phyloP scores from a whole-genome alignment of 2,888 invertebrate genomes.

The Acholoe squamosa region DNA sequence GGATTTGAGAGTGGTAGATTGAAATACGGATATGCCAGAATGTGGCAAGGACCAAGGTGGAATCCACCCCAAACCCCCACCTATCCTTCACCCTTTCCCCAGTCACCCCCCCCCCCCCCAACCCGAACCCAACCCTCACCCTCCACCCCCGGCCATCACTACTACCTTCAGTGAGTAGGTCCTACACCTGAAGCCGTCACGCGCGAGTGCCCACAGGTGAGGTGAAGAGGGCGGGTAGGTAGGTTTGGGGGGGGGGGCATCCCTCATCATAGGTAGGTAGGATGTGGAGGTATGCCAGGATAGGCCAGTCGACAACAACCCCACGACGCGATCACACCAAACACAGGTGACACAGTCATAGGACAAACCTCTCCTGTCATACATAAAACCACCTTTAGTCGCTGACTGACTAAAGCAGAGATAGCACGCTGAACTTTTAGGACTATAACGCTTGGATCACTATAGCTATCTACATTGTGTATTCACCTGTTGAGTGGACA shows the following conservation, averaged over 20 bases:
- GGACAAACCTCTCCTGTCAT: too few species aligned
- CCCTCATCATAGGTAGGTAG: background rate
- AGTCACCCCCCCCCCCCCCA: background rate
- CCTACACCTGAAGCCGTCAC: conserved; percentile 18
- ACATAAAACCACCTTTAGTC: too few species aligned
- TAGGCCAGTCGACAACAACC: conserved; percentile 17
- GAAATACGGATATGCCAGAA: too few species aligned
- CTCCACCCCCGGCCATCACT: background rate
- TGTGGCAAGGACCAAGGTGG: too few species aligned
- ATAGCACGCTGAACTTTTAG: too few species aligned
- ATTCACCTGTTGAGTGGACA: too few species aligned
- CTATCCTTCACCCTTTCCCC: background rate
- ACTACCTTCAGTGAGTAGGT: conserved; percentile 1
- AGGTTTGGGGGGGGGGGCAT: background rate
- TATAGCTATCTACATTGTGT: too few species aligned
- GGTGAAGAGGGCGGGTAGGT: background rate
- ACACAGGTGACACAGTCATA: background rate
- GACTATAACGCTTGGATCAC: too few species aligned
- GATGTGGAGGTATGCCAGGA: conserved; percentile 17
- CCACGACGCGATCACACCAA: background rate
- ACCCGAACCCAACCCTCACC: background rate
- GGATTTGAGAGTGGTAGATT: too few species aligned
- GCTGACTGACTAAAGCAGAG: too few species aligned
- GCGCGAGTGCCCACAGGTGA: conserved; percentile 20
- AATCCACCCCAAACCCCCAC: too few species aligned